Conservation (phyloP, 2,888 invertebrate species). For the Phyto melanocephala region DNA sequence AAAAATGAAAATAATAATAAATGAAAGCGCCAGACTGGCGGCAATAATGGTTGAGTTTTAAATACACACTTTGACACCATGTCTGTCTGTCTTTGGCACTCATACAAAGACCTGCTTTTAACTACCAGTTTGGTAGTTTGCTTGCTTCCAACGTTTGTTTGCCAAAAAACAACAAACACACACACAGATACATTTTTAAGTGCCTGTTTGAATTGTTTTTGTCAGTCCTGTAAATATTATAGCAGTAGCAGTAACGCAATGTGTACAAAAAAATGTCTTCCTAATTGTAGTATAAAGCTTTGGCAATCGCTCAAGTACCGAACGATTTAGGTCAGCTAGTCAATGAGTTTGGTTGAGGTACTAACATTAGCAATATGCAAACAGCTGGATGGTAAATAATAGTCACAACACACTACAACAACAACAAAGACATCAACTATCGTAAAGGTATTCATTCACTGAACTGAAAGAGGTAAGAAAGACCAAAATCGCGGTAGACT, state of each 20-base stretch:
- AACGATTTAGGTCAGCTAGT: conserved; percentile 3
- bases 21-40: conserved; percentile 59
- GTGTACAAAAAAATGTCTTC: conserved; percentile 35
- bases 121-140: neutral
- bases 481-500: too few relatives aligned
- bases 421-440: too few relatives aligned
- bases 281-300: conserved; percentile 43
- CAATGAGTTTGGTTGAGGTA: conserved; percentile 35
- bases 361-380: conserved; percentile 50
- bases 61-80: neutral
- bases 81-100: neutral
- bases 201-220: conserved; percentile 30
- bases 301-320: conserved; percentile 58
- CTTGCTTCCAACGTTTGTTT: conserved; percentile 23
- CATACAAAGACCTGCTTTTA: neutral
- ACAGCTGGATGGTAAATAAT: conserved; percentile 28
- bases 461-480: too few relatives aligned
- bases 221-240: neutral
- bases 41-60: conserved; percentile 42
- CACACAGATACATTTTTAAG: conserved; percentile 11
- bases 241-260: neutral
- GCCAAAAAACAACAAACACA: conserved; percentile 23
- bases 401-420: neutral
- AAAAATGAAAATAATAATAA: conserved; percentile 44
- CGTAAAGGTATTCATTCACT: too few relatives aligned